These are phyloP conservation scores for Gambusia affinis DNA, from an alignment of 2,113 vertebrate genomes.

Conservation along the genomic window DNA sequence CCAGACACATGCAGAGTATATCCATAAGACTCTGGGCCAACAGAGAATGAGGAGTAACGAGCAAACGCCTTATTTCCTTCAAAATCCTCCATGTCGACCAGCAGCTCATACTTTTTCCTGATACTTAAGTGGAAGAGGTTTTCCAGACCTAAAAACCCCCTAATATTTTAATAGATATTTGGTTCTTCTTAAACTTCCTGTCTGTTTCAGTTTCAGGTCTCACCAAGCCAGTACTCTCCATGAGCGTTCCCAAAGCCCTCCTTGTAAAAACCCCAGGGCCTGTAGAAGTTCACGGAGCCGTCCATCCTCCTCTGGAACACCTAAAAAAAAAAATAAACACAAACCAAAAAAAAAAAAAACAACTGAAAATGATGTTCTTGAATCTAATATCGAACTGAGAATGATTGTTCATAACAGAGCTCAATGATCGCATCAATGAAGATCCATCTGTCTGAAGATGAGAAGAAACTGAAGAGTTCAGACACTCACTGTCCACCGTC, in stretches of 20 bases:
- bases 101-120: slow-evolving; percentile 6
- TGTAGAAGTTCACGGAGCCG: slow-evolving; percentile 37
- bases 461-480: no score
- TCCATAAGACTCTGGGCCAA: not conserved
- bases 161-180: not conserved
- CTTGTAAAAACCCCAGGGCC: slow-evolving; percentile 21
- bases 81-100: slow-evolving; percentile 50
- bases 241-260: slow-evolving; percentile 21
- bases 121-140: slow-evolving; percentile 1
- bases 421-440: not conserved
- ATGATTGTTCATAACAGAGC: not conserved
- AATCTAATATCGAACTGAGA: not conserved
- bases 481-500: slow-evolving; percentile 31
- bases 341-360: no score
- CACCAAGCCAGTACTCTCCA: slow-evolving; percentile 52
- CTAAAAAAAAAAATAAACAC: not conserved
- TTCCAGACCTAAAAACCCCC: slow-evolving; percentile 33
- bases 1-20: slow-evolving; percentile 32
- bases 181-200: not conserved
- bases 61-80: not conserved
- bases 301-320: slow-evolving; percentile 45
- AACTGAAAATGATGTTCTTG: not conserved
- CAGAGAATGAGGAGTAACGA: slow-evolving; percentile 28
- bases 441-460: not conserved
- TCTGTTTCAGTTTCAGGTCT: not conserved